Evolutionary conservation across 2,113 vertebrate species (phyloP), one percentile per base, ranked within the genome.

Genomic region (Cercopithecus mona): DNA sequence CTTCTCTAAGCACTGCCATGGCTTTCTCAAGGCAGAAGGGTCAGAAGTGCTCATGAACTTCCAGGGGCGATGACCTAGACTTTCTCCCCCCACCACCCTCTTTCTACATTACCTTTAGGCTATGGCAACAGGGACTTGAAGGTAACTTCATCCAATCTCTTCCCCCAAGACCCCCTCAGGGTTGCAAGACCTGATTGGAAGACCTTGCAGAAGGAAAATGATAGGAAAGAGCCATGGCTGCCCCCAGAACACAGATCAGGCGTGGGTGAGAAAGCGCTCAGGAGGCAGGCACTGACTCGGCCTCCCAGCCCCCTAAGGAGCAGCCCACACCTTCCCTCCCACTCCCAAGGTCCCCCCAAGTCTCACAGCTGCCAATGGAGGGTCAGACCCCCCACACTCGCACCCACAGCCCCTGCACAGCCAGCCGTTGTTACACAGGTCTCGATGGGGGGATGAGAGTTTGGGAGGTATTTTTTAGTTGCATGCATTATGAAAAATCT

Each of bases 401-500:
- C 57, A 35, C 66, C 81, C 16, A 2, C 0, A 0, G 3, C 32
- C 45, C 59, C 61, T 2, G 30, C 32, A 20, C 20, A 22, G 72
- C n/a, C 30, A 17, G 73, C 50, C 43, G 0, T 30, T 2, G 30
- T 4, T 23, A 43, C 55, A 3, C 1, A 17, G 61, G 12, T 40
- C 55, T 16, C 30, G 25, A 23, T 81, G 66, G 30, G 14, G 38
- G 38, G 45, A 9, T 27, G 9, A 59, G 68, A 59, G 2, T 6
- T 23, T 27, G 10, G 6, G 2, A 52, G 64, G 4, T 50, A 40
- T 18, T 43, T 59, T 50, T 73, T 13, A 68, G 73, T 27, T 14
- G 18, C 11, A 6, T 8, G 59, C 25, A 13, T 82, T 73, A 95
- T 88, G 48, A 40, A 78, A 92, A 83, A 79, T 89, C 96, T 95